These are phyloP conservation scores for Melipona bicolor DNA, from an alignment of 2,888 invertebrate genomes.

Conservation along the genomic window DNA sequence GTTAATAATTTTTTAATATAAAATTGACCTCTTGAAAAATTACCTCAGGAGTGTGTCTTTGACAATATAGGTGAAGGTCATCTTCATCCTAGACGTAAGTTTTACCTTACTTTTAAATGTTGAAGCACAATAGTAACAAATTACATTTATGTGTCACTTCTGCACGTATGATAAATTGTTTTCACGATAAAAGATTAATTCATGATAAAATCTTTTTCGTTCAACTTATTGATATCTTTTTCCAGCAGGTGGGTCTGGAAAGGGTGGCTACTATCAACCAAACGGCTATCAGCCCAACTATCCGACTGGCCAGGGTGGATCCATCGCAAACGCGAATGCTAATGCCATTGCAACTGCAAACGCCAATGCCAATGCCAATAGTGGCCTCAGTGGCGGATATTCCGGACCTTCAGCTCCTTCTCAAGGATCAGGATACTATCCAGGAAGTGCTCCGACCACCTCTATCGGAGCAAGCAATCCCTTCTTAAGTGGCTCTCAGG, in stretches of 20 bases:
- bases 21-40: too few relatives aligned
- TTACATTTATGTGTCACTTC: neutral
- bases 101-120: neutral
- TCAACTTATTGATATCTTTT: neutral
- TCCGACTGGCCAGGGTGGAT: slow-evolving; percentile 15
- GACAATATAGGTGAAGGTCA: too few relatives aligned
- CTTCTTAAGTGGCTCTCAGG: slow-evolving; percentile 34
- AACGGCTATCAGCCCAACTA: neutral
- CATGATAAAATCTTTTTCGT: neutral
- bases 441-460: neutral
- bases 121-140: neutral
- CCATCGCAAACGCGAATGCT: slow-evolving; percentile 36
- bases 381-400: neutral
- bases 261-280: slow-evolving; percentile 12
- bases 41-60: too few relatives aligned
- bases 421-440: slow-evolving; percentile 6
- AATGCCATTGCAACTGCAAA: neutral
- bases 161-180: neutral
- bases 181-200: neutral
- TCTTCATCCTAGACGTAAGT: too few relatives aligned
- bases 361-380: neutral
- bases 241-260: slow-evolving; percentile 17
- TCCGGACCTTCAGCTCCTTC: neutral
- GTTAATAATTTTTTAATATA: too few relatives aligned
- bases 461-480: slow-evolving; percentile 34